Conservation (phyloP, 1,140 invertebrate genomes). For the Zaprionus ghesquierei region DNA sequence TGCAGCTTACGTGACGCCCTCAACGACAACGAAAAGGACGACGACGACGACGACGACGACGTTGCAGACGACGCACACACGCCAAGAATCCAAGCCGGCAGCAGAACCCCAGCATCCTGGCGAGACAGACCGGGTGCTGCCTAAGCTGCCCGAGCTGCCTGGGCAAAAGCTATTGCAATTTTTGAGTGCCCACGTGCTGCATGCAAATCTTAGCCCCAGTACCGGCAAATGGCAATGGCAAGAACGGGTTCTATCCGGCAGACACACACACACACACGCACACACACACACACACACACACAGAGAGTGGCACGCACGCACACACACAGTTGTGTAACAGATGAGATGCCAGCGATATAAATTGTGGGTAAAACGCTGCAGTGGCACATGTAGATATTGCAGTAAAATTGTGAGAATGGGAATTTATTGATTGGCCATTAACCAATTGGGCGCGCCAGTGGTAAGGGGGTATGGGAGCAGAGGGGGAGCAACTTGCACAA, state of each 20-base stretch:
- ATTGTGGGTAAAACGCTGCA: slow-evolving; percentile 78
- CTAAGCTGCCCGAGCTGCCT: neutral
- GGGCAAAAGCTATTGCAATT: slow-evolving; percentile 62
- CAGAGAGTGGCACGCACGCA: slow-evolving; percentile 14
- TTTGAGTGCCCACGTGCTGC: slow-evolving; percentile 62
- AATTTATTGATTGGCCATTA: slow-evolving; percentile 82
- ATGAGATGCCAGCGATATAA: slow-evolving; percentile 77
- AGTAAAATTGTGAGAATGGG: slow-evolving; percentile 80
- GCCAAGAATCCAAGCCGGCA: slow-evolving; percentile 20
- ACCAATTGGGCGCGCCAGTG: slow-evolving; percentile 53
- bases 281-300: neutral
- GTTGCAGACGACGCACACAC: slow-evolving; percentile 27
- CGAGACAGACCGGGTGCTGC: slow-evolving; percentile 2
- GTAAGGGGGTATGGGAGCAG: no score
- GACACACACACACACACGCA: neutral
- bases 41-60: neutral
- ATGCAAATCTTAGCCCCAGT: slow-evolving; percentile 74
- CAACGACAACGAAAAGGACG: no score
- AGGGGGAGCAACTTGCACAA: slow-evolving; percentile 2
- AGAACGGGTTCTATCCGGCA: slow-evolving; percentile 21
- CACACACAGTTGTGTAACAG: slow-evolving; percentile 66
- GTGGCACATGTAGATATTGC: slow-evolving; percentile 75
- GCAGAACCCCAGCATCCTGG: slow-evolving; percentile 4
- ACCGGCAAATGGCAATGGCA: slow-evolving; percentile 61
- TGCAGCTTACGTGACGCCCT: slow-evolving; percentile 69